Base-by-base conservation (phyloP, 2,113 vertebrate genomes). In the Eretmochelys imbricata region DNA sequence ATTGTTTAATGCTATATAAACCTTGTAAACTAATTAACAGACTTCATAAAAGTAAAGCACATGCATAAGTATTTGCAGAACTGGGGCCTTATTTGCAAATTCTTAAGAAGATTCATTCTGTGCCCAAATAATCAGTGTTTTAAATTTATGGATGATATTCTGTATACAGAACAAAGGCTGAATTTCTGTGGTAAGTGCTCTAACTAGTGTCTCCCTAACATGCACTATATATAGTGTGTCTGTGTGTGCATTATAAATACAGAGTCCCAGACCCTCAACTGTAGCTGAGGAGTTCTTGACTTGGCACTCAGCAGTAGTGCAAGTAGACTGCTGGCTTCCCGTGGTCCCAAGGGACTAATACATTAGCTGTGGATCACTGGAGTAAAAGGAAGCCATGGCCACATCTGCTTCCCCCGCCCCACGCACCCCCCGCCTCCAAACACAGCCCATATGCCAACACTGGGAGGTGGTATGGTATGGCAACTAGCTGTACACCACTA, bases 361-460 rank as follows among this genome's bases (percentile, higher is more conserved):
- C 10, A 24, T 24, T 46, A 42, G 38, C 22, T 76, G 5, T 76
- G 72, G 72, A 25, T 76, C 72, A 76, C 72, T 75, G 72, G 4
- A 51, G 25, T 50, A 48, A 79, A 25, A 59, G n/a, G 19, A 62
- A 79, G 13, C 10, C 22, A 38, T 88, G 27, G 48, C 48, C 14
- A 10, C 20, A 76, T n/a, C 53, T 55, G 22, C 5, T 13, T 86
- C 35, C 8, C 2, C 35, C 5, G 42, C 42, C 42, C 42, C 8
- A 25, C 10, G 10, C 10, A 42, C 49, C 9, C 53, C 42, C 35
- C 10, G 35, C 20, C 78, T 25, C n/a, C 9, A 46, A 35, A n/a
- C 29, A 54, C 35, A 38, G 65, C 20, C 31, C 1, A 0, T 24
- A 5, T 27, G 24, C 3, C 0, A 0, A 6, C 12, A 59, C 19